Base-by-base conservation (phyloP, 2,888 invertebrate species). In the Nemurella pictetii region DNA sequence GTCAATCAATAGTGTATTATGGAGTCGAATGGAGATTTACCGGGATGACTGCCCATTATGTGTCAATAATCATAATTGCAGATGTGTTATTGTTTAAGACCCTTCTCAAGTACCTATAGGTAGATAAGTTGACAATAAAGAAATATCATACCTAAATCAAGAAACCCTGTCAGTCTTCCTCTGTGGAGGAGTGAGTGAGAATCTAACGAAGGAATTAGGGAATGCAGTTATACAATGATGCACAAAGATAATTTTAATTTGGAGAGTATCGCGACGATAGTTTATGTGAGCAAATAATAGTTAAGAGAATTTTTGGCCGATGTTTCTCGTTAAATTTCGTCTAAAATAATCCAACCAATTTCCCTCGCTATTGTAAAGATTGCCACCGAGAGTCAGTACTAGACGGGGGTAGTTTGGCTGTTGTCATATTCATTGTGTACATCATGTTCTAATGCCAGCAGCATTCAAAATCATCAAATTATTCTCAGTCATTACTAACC, bases 131-230 rank as follows among this genome's bases (percentile, higher is more conserved):
- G 86, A 86, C 86, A 86, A 86, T 86, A 86, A 86, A 84, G 78
- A 77, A 85, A 83, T 85, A 73, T 80, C 80, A 84, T 32, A 83
- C 30, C 25, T 72, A 84, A 86, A 55, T 12, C 15, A 55, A 84
- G 82, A 83, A 77, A 84, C 77, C 85, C 84, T 73, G 86, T 86
- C 86, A 36, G 86, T 86, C 86, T 86, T 86, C 86, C 86, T 85
- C 74, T 84, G 74, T 29, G 83, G 83, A 86, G 86, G 86, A 86
- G 86, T 83, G 85, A 72, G 84, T 30, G 35, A 81, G 28, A 73
- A 32, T 29, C 72, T 77, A 81, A 80, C n/a, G 7, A 78, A 78
- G 55, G 55, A 55, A 55, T 7, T 20, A 55, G 55, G 12, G 55
- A 55, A 55, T 20, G 55, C 55, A 55, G 55, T 20, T 55, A 55